Conservation (phyloP, 2,888 invertebrate genomes). For the Drosophila meridionalis region DNA sequence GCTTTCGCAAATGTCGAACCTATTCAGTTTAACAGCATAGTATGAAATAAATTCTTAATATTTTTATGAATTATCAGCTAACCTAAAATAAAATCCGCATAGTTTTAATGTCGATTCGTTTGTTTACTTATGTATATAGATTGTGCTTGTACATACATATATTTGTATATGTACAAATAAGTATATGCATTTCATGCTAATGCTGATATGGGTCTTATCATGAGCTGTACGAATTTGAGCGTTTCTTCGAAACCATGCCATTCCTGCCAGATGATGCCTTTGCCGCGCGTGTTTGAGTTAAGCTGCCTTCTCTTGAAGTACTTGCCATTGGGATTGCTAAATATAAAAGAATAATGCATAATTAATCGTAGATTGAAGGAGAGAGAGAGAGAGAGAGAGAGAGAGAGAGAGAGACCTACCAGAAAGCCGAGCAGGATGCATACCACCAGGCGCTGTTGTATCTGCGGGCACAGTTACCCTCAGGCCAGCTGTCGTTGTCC, state of each 20-base stretch:
- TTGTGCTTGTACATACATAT: background rate
- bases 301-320: slow-evolving; percentile 85
- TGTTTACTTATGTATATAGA: background rate
- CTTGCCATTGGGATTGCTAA: slow-evolving; percentile 88
- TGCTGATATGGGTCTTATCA: slow-evolving; percentile 86
- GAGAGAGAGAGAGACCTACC: slow-evolving; percentile 80
- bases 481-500: slow-evolving; percentile 89
- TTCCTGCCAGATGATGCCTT: slow-evolving; percentile 86
- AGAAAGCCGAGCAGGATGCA: slow-evolving; percentile 87
- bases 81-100: background rate
- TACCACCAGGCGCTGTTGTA: slow-evolving; percentile 92
- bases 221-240: slow-evolving; percentile 87
- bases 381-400: background rate
- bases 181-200: background rate
- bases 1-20: too few species aligned
- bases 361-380: background rate
- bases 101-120: background rate
- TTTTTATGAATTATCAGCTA: background rate
- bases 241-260: slow-evolving; percentile 88
- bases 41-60: too few species aligned
- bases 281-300: slow-evolving; percentile 80
- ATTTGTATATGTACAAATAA: background rate
- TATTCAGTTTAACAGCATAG: too few species aligned
- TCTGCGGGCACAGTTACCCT: slow-evolving; percentile 88
- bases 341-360: background rate